Percentiles rank a stretch among this genome's conserved stretches.
Conservation (phyloP, 2,113 vertebrate genomes). For the Micromys minutus region DNA sequence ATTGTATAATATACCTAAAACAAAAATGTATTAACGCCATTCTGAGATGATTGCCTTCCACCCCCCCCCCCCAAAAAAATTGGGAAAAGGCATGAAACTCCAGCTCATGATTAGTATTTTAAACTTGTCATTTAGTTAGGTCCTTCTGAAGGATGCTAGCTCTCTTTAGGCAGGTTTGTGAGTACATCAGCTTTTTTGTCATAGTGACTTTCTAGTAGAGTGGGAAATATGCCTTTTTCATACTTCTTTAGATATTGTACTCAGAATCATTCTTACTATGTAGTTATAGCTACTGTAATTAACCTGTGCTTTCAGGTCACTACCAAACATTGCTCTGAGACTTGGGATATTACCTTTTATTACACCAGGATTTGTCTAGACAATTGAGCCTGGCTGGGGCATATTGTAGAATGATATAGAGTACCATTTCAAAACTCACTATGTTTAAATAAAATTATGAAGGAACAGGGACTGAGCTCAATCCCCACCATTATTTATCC, state of each 20-base stretch:
- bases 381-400: neutral
- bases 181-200: neutral
- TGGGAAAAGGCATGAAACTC: neutral
- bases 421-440: neutral
- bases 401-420: neutral
- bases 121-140: neutral
- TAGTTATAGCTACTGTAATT: neutral
- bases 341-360: neutral
- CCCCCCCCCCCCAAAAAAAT: too few species aligned
- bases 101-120: neutral
- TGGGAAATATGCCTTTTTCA: neutral
- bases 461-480: neutral
- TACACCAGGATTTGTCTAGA: neutral
- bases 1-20: neutral
- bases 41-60: neutral
- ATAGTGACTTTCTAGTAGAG: neutral
- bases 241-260: neutral
- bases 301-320: neutral
- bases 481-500: neutral
- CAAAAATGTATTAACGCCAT: neutral
- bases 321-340: neutral
- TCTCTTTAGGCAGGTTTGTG: neutral
- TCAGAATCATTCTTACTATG: neutral
- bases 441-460: constrained; percentile 10
- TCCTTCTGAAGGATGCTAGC: neutral